A percentile compares a stretch with the other conserved stretches of the same genome.
These are phyloP conservation scores for Epinotia ramella DNA, from an alignment of 2,888 invertebrate species.

Conservation along the genomic window DNA sequence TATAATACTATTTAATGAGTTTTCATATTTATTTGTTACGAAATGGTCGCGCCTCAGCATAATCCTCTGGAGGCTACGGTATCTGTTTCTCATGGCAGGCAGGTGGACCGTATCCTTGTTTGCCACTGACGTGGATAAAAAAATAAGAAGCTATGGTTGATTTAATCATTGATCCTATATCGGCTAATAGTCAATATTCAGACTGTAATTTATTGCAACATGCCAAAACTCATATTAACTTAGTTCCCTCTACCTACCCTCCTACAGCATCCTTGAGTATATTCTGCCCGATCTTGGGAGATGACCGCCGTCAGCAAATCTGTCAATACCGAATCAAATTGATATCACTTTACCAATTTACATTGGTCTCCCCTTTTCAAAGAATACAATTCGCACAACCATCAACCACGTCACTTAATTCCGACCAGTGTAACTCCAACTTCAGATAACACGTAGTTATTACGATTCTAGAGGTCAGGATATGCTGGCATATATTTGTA, in stretches of 20 bases:
- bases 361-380: slow-evolving; percentile 3
- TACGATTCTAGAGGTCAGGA: background rate
- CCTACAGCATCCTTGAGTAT: background rate
- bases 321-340: slow-evolving; percentile 40
- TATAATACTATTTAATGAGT: too few species aligned
- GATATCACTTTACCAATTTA: slow-evolving; percentile 28
- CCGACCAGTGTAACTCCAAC: background rate
- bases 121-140: too few species aligned
- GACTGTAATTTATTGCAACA: background rate
- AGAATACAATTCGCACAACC: background rate
- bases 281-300: slow-evolving; percentile 4
- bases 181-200: background rate
- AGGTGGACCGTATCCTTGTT: too few species aligned
- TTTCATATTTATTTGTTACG: too few species aligned
- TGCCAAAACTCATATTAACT: background rate
- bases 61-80: too few species aligned
- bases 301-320: slow-evolving; percentile 36
- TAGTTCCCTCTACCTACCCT: background rate
- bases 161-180: too few species aligned
- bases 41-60: too few species aligned
- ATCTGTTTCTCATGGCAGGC: too few species aligned
- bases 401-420: background rate
- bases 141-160: too few species aligned
- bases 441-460: background rate
- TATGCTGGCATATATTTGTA: background rate